Evolutionary conservation across 2,888 invertebrate genomes (phyloP).

Genomic region (Cheilosia variabilis): DNA sequence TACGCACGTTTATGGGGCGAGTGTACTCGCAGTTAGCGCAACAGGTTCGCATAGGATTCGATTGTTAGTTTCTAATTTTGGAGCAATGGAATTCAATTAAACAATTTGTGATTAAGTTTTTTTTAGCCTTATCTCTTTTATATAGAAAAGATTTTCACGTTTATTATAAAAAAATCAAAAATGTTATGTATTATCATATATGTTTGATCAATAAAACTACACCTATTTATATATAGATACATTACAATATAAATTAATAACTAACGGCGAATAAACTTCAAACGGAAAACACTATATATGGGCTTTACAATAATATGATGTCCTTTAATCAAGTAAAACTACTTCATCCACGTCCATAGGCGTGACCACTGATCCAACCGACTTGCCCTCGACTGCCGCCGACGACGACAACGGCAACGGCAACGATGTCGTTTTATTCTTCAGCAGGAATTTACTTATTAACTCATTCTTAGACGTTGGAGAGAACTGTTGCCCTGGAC

Average conservation of each 20-base stretch:
- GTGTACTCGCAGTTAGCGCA: too few species aligned
- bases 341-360: slow-evolving; percentile 47
- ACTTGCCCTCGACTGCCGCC: not conserved
- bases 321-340: slow-evolving; percentile 50
- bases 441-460: slow-evolving; percentile 84
- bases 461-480: slow-evolving; percentile 81
- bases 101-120: not conserved
- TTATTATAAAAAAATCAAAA: slow-evolving; percentile 43
- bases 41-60: too few species aligned
- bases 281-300: slow-evolving; percentile 55
- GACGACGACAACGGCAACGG: not conserved
- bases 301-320: slow-evolving; percentile 48
- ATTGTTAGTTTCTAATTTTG: too few species aligned
- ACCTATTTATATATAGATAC: slow-evolving; percentile 63
- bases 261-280: slow-evolving; percentile 53
- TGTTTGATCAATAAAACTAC: slow-evolving; percentile 51
- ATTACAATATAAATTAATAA: slow-evolving; percentile 68
- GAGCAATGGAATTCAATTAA: not conserved
- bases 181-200: slow-evolving; percentile 33
- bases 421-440: slow-evolving; percentile 52
- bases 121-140: slow-evolving; percentile 19
- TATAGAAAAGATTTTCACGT: slow-evolving; percentile 34
- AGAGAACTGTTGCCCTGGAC: slow-evolving; percentile 80
- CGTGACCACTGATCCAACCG: slow-evolving; percentile 14
- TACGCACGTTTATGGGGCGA: too few species aligned